Evolutionary conservation across 2,888 invertebrate genomes (phyloP).

Genomic region (Drosophila anomalata): DNA sequence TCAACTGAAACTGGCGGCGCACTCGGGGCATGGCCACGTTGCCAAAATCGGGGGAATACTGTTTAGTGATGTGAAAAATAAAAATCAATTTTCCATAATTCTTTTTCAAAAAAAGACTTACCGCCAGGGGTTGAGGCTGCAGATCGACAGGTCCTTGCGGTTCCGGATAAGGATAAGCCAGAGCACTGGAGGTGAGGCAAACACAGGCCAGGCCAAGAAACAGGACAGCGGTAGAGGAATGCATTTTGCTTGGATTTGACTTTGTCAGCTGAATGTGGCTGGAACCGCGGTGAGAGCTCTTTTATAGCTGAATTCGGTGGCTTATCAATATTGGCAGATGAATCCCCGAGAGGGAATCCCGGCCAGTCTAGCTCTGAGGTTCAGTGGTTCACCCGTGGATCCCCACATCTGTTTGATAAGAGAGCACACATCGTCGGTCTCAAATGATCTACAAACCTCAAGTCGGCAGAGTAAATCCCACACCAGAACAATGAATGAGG

Average conservation of each 20-base stretch:
- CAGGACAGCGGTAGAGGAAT: constrained; percentile 17
- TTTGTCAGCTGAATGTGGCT: constrained; percentile 22
- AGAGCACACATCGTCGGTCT: not conserved
- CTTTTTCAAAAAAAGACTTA: not conserved
- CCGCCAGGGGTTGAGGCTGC: constrained; percentile 14
- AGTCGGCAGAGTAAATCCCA: constrained; percentile 19
- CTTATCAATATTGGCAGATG: constrained; percentile 29
- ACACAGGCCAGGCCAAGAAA: constrained; percentile 25
- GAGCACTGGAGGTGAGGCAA: constrained; percentile 5
- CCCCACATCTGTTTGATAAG: constrained; percentile 49
- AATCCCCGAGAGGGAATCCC: constrained; percentile 49
- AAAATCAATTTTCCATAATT: not conserved
- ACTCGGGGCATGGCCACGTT: not conserved
- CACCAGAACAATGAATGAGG: constrained; percentile 17
- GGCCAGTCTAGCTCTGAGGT: not conserved
- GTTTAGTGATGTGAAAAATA: not conserved
- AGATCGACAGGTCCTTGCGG: constrained; percentile 14
- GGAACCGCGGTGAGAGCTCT: not conserved
- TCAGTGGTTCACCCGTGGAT: constrained; percentile 46
- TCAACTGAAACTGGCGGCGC: constrained; percentile 26
- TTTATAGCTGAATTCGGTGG: constrained; percentile 20
- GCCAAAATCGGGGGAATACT: constrained; percentile 8
- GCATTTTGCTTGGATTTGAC: constrained; percentile 20
- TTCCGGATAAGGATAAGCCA: constrained; percentile 35
- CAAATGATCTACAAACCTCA: constrained; percentile 1